A percentile compares a stretch with the other conserved stretches of the same genome.
Conservation (phyloP, 2,113 vertebrate genomes). For the Stegostoma tigrinum region DNA sequence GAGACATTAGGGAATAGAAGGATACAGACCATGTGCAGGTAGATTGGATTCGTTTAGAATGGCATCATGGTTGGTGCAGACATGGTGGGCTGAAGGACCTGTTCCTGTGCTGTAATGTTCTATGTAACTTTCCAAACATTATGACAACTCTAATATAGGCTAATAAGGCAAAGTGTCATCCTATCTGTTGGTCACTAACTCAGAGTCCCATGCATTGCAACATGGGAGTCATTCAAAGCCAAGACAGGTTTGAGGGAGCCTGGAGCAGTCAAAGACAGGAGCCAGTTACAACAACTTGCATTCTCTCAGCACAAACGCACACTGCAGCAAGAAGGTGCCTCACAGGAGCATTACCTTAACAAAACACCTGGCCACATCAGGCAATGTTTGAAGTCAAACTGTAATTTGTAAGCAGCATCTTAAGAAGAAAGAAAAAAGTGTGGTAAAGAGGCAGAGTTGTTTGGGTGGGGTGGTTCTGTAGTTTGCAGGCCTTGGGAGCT, state of each 20-base stretch:
- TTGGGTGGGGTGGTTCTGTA: background rate
- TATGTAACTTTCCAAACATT: background rate
- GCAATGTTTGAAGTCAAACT: background rate
- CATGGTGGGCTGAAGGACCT: too few relatives aligned
- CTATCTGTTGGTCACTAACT: background rate
- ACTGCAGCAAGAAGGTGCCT: background rate
- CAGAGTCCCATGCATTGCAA: background rate
- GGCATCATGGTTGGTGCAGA: too few relatives aligned
- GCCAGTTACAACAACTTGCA: background rate
- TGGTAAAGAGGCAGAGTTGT: too few relatives aligned
- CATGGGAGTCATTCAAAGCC: background rate
- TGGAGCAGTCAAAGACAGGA: background rate
- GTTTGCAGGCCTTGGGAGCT: background rate
- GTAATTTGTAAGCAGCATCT: background rate
- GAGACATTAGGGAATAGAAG: too few relatives aligned
- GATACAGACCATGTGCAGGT: too few relatives aligned
- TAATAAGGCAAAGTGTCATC: background rate
- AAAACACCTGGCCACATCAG: background rate
- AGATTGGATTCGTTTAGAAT: too few relatives aligned
- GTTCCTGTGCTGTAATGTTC: too few relatives aligned
- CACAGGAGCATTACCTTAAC: background rate
- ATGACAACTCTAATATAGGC: background rate
- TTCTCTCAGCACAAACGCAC: too few relatives aligned
- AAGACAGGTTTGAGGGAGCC: background rate
- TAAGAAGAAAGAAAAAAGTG: background rate